These are phyloP conservation scores for Trachemys scripta DNA, from an alignment of 2,113 vertebrate species.

Conservation along the genomic window DNA sequence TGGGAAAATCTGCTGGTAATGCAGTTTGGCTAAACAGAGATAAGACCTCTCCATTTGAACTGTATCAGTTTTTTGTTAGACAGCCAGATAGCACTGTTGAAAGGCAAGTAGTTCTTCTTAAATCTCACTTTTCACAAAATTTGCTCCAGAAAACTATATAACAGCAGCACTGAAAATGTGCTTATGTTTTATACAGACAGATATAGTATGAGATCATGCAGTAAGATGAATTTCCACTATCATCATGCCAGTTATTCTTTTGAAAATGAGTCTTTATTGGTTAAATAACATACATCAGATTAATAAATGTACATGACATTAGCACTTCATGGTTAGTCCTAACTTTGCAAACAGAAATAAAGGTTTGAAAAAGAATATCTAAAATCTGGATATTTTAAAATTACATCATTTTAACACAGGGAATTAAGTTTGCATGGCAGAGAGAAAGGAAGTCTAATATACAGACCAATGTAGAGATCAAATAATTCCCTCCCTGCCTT, in stretches of 20 bases:
- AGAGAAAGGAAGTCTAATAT: background rate
- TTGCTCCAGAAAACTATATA: background rate
- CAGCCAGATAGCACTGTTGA: slow-evolving; percentile 87
- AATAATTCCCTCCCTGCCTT: background rate
- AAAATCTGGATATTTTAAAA: fast-evolving
- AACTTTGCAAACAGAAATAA: background rate
- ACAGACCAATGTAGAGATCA: background rate
- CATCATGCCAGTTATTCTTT: background rate
- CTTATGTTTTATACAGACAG: background rate
- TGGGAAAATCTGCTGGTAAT: slow-evolving; percentile 97
- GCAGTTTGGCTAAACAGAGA: slow-evolving; percentile 95
- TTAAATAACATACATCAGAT: background rate
- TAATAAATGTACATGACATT: background rate
- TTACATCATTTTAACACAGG: background rate
- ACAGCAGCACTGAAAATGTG: background rate
- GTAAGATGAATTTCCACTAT: background rate
- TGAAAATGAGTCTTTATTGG: background rate
- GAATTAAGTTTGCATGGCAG: background rate
- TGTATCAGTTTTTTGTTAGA: slow-evolving; percentile 96
- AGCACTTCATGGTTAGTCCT: background rate
- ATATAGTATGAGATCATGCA: background rate
- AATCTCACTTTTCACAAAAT: background rate
- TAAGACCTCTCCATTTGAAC: slow-evolving; percentile 93
- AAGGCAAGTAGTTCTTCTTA: slow-evolving; percentile 78
- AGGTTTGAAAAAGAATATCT: background rate